Evolutionary conservation across 2,797 vertebrate species (phyloP).

Genomic region (Clamator glandarius): DNA sequence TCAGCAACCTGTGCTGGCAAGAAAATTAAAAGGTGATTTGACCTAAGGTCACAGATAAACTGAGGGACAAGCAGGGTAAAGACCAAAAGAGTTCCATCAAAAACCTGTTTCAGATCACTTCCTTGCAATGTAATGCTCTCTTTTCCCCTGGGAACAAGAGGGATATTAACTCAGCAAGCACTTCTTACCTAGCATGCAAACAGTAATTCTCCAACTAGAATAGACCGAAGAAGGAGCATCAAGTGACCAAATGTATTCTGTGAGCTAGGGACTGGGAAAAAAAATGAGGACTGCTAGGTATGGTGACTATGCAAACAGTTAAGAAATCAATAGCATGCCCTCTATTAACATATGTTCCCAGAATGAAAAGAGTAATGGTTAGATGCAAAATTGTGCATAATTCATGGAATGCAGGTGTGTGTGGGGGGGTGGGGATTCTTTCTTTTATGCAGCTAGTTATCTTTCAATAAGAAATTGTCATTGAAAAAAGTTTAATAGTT

Average conservation of each 20-base stretch:
- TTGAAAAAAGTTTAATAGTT: not conserved
- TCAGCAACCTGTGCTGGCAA: not conserved
- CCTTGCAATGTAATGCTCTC: not conserved
- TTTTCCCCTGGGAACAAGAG: not conserved
- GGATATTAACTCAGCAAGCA: not conserved
- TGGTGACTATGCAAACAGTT: not conserved
- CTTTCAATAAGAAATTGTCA: not conserved
- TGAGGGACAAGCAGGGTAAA: not conserved
- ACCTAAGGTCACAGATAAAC: not conserved
- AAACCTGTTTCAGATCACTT: not conserved
- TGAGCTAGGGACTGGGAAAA: not conserved
- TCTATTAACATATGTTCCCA: not conserved
- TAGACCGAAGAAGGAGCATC: not conserved
- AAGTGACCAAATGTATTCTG: not conserved
- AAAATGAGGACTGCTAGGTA: not conserved
- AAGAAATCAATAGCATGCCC: not conserved
- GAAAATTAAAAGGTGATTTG: not conserved
- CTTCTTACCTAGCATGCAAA: not conserved
- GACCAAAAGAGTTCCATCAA: not conserved
- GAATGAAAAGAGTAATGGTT: not conserved
- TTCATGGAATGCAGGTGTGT: not conserved
- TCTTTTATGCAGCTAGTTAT: not conserved
- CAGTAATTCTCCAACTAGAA: not conserved
- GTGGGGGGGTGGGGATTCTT: too few relatives aligned
- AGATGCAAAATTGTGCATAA: not conserved